Evolutionary conservation across 2,113 vertebrate species (phyloP), one percentile per base, ranked within the genome.

Genomic region (Dunckerocampus dactyliophorus): DNA sequence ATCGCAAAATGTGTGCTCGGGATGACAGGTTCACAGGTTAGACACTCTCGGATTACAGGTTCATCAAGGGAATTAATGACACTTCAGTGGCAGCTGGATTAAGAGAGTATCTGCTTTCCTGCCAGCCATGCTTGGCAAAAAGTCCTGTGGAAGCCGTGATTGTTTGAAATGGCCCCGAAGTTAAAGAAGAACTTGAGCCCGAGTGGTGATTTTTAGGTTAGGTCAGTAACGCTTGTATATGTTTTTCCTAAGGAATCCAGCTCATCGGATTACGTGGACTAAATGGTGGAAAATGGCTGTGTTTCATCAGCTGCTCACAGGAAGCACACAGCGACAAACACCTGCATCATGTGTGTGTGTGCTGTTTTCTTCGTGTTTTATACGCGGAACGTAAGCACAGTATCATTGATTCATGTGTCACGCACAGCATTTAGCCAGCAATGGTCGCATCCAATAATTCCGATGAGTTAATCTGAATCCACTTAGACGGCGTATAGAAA

Each of bases 21-120:
- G 75, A 80, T 59, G 82, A 83, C 65, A 48, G 69, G 84, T 87
- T 85, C 84, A 87, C 78, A 84, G 87, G 83, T 87, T 84, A 84
- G 77, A 65, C 54, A 63, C 66, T 77, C 83, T 85, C 72, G 49
- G 68, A 77, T 82, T 82, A 78, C 86, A 55, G 69, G 67, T 89
- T 86, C 87, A 88, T 88, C 88, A 88, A 80, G 71, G 74, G 81
- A 86, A 87, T 88, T 87, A 90, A 89, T 83, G 87, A 87, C 72
- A 82, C 77, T 81, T 70, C 81, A 59, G 74, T 62, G 51, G 80
- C 72, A 75, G 76, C 59, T 74, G 83, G 81, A 87, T 84, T 81
- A 83, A 76, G 76, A 10, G 72, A 62, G 82, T 85, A 84, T 89
- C 84, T 82, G 67, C 75, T 88, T 88, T 82, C 84, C 59, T 59